phyloP scores from a whole-genome alignment of 2,888 invertebrate species.

The Cylindroiulus punctatus region DNA sequence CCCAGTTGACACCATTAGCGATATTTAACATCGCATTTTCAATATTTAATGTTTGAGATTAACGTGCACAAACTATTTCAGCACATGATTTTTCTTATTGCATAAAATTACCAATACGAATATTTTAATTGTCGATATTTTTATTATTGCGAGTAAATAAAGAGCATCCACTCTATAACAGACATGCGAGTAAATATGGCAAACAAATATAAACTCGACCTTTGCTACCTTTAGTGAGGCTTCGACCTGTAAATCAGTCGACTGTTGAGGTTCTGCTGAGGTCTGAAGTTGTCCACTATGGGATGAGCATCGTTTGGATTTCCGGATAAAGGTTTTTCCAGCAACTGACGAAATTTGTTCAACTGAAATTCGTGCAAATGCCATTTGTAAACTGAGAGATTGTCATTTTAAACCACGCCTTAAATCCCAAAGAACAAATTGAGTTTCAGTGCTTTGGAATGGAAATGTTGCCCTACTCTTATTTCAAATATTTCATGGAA shows the following conservation, averaged over 20 bases:
- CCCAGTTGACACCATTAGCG: too few species aligned
- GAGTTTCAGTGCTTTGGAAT: neutral
- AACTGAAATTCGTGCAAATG: neutral
- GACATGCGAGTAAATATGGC: neutral
- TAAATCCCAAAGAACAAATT: neutral
- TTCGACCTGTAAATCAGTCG: neutral
- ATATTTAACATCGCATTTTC: too few species aligned
- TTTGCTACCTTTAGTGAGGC: neutral
- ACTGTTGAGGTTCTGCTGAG: constrained; percentile 13
- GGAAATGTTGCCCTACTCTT: too few species aligned
- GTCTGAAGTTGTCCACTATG: constrained; percentile 43
- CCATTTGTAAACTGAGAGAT: neutral
- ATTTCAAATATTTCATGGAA: neutral
- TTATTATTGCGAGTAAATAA: neutral
- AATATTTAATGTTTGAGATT: too few species aligned
- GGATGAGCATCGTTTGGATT: neutral
- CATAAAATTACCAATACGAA: too few species aligned
- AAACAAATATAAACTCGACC: neutral
- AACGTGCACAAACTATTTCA: too few species aligned
- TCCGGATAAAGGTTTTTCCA: neutral
- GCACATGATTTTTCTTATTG: too few species aligned
- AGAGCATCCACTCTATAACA: neutral
- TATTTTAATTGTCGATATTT: too few species aligned
- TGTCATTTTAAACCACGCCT: neutral
- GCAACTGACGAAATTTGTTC: neutral